Evolutionary conservation across 2,888 invertebrate genomes (phyloP), one percentile per base, ranked within the genome.

Genomic region (Allygus modestus): DNA sequence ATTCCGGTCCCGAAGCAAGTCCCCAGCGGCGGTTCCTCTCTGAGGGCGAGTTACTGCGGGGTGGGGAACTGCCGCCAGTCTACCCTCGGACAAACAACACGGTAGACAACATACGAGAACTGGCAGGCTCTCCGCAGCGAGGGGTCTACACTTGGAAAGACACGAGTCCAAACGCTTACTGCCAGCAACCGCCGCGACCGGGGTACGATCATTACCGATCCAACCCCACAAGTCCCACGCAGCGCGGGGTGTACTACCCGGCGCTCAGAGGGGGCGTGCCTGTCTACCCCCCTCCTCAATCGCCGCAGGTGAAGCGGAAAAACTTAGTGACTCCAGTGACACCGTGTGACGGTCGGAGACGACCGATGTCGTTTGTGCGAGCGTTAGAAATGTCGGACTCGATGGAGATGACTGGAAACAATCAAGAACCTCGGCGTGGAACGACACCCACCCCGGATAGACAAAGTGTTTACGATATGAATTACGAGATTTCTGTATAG

Each of bases 401-500:
- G 84, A 94, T 97, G 90, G 97, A 98, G 90, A 94, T 97, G 92
- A 91, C 90, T 89, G 87, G 91, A 91, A 85, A 84, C 65, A 84
- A 61, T 51, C 84, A 61, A 65, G 86, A 85, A 65, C 86, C 79
- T 87, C 88, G 88, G 82, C 87, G 92, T 86, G 91, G 92, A 31
- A 92, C 92, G 17, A 92, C 94, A 77, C 93, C 93, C 51, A 94
- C 96, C 20, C 95, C 96, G 79, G 97, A 97, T 91, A 95, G 97
- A 89, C 95, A 96, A 89, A 97, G 97, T 91, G 96, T 97, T 88
- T 97, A 97, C 91, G 97, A 97, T 91, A 97, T 97, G 95, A 97
- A 97, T 92, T 97, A 97, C 91, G 97, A 97, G 92, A 97, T 97
- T 92, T 97, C 97, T 88, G 97, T 97, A 93, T 97, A 96, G 87